A percentile compares a stretch with the other conserved stretches of the same genome.
phyloP scores from a whole-genome alignment of 2,888 invertebrate species.

The Luperina nickerlii region DNA sequence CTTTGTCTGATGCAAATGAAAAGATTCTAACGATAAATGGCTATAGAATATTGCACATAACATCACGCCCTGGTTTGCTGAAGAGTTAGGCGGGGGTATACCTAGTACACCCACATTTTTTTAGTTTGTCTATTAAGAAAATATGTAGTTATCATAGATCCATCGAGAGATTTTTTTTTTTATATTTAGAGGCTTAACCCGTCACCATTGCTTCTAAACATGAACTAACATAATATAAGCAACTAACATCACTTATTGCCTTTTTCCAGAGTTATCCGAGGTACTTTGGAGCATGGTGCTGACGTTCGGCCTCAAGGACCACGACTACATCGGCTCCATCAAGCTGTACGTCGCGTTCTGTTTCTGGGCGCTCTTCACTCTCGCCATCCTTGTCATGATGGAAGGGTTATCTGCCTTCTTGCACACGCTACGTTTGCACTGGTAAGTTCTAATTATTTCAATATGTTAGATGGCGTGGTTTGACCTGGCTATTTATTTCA shows the following conservation, averaged over 20 bases:
- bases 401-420: constrained; percentile 99
- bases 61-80: too few species aligned
- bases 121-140: too few species aligned
- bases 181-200: neutral
- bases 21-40: too few species aligned
- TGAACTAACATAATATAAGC: neutral
- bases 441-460: constrained; percentile 89
- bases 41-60: too few species aligned
- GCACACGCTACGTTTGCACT: constrained; percentile 99
- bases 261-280: constrained; percentile 93
- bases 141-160: neutral
- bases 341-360: constrained; percentile 95
- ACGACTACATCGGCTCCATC: constrained; percentile 93
- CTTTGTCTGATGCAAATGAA: too few species aligned
- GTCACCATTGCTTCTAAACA: neutral
- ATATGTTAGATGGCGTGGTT: neutral
- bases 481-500: neutral
- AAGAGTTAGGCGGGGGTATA: too few species aligned
- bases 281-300: constrained; percentile 99
- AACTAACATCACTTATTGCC: neutral
- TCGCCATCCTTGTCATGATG: constrained; percentile 99
- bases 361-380: constrained; percentile 97
- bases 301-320: constrained; percentile 92
- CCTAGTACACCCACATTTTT: too few species aligned
- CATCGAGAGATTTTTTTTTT: neutral